Evolutionary conservation across 2,797 vertebrate species (phyloP).

Genomic region (Neosilurus mollespiculum): DNA sequence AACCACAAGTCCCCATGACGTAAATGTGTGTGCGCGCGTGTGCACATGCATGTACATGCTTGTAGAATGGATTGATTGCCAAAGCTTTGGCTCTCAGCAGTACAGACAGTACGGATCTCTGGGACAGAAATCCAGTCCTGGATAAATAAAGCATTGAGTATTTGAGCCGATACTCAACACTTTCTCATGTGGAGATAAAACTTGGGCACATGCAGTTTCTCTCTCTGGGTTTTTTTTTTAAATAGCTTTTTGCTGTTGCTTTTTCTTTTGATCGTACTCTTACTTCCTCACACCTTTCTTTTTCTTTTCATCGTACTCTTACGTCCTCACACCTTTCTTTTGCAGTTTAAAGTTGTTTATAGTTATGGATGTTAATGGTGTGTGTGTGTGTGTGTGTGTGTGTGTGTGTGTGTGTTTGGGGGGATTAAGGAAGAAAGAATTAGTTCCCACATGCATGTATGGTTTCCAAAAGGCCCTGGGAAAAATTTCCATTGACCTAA

Average conservation of each 20-base stretch:
- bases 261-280: not conserved
- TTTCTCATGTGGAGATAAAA: not conserved
- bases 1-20: no score
- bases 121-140: slow-evolving; percentile 14
- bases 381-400: not conserved
- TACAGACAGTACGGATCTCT: not conserved
- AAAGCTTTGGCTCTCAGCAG: slow-evolving; percentile 11
- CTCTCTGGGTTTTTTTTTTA: not conserved
- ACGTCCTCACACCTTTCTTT: not conserved
- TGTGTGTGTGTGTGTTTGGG: not conserved
- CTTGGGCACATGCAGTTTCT: not conserved
- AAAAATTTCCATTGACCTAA: not conserved
- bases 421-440: no score
- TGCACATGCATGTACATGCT: not conserved
- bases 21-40: not conserved
- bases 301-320: not conserved
- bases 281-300: not conserved
- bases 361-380: not conserved
- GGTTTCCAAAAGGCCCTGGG: slow-evolving; percentile 4
- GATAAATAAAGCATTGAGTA: slow-evolving; percentile 28
- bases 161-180: not conserved
- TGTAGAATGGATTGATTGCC: not conserved
- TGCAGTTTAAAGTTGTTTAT: not conserved
- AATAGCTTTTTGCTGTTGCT: not conserved
- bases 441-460: not conserved